Percentiles rank a stretch among this genome's conserved stretches.
These are phyloP conservation scores for Ganaspis brasiliensis DNA, from an alignment of 2,888 invertebrate species.

Conservation along the genomic window DNA sequence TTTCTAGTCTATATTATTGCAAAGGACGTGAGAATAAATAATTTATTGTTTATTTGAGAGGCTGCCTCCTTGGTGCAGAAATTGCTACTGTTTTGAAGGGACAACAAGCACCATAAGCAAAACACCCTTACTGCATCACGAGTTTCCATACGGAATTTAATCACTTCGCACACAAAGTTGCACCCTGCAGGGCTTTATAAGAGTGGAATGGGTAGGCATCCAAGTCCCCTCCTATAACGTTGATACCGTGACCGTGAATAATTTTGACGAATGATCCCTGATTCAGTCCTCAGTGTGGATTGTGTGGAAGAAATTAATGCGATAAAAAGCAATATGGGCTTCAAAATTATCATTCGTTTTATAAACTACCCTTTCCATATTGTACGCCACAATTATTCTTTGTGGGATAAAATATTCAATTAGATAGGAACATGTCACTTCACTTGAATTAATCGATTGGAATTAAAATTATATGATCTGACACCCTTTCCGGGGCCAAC, in stretches of 20 bases:
- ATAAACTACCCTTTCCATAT: constrained; percentile 9
- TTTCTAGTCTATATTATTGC: too few species aligned
- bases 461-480: too few species aligned
- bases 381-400: not conserved
- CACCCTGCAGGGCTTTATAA: constrained; percentile 51
- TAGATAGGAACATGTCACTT: too few species aligned
- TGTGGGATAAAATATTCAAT: too few species aligned
- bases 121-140: constrained; percentile 47
- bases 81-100: constrained; percentile 45
- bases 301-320: constrained; percentile 21
- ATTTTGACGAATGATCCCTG: constrained; percentile 68
- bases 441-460: too few species aligned
- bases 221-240: constrained; percentile 8
- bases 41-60: not conserved
- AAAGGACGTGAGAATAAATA: too few species aligned
- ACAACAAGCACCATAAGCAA: constrained; percentile 45
- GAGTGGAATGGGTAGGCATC: constrained; percentile 52
- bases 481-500: too few species aligned
- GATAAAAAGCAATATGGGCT: constrained; percentile 35
- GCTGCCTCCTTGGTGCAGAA: not conserved
- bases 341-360: constrained; percentile 24
- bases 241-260: constrained; percentile 67
- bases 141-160: constrained; percentile 69
- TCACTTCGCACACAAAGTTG: constrained; percentile 63
- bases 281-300: constrained; percentile 11